Conservation (phyloP, 1,140 invertebrate genomes). For the Halotydeus destructor region DNA sequence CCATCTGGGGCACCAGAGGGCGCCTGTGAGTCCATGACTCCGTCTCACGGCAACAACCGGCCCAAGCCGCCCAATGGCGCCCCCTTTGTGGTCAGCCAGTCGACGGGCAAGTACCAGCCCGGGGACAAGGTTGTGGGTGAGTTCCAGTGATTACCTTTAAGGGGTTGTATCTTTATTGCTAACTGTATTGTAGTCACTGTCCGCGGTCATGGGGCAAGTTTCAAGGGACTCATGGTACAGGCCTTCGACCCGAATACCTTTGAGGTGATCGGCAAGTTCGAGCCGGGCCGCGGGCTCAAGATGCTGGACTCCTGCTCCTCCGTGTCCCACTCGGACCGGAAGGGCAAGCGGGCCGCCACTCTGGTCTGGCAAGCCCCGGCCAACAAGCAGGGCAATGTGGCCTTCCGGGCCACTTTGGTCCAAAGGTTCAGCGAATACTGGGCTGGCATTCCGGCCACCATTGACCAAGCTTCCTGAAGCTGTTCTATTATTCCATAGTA, state of each 20-base stretch:
- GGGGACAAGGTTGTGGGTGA: slow-evolving; percentile 17
- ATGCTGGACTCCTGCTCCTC: slow-evolving; percentile 49
- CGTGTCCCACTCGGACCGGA: slow-evolving; percentile 52
- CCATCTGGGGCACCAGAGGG: too few relatives aligned
- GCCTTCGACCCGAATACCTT: slow-evolving; percentile 11
- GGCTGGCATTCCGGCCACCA: not conserved
- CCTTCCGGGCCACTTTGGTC: slow-evolving; percentile 13
- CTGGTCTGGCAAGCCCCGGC: slow-evolving; percentile 46
- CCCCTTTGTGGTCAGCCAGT: slow-evolving; percentile 15
- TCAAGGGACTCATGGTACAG: slow-evolving; percentile 15
- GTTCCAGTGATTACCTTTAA: too few relatives aligned
- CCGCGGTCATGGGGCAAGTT: slow-evolving; percentile 9
- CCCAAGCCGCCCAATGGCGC: slow-evolving; percentile 12
- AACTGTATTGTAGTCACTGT: not conserved
- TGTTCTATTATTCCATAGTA: not conserved
- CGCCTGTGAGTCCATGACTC: slow-evolving; percentile 15
- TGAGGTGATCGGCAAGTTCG: slow-evolving; percentile 41
- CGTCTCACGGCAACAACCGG: slow-evolving; percentile 14
- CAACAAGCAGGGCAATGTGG: not conserved
- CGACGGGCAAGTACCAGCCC: slow-evolving; percentile 12
- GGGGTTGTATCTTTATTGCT: not conserved
- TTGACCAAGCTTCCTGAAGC: not conserved
- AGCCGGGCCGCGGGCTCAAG: slow-evolving; percentile 43
- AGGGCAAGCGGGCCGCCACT: slow-evolving; percentile 47
- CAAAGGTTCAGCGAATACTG: slow-evolving; percentile 15